phyloP scores from a whole-genome alignment of 2,797 vertebrate species.

The Amphiprion clarkii region DNA sequence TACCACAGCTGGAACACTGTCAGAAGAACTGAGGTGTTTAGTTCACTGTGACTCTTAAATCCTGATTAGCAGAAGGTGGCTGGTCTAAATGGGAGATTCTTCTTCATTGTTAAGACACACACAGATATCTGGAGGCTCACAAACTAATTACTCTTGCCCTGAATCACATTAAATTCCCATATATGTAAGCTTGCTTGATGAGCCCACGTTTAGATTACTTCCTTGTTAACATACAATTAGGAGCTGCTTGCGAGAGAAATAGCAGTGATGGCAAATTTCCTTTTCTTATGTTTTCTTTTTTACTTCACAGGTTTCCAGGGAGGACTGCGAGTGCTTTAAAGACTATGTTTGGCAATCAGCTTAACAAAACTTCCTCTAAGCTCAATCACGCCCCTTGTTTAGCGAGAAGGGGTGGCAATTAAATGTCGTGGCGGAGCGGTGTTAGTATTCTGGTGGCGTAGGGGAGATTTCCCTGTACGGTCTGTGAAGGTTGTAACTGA shows the following conservation, averaged over 20 bases:
- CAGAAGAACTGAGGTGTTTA: background rate
- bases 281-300: constrained; percentile 55
- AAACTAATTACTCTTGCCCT: constrained; percentile 43
- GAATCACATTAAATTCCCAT: constrained; percentile 46
- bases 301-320: constrained; percentile 54
- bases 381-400: constrained; percentile 78
- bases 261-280: constrained; percentile 55
- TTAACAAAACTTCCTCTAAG: constrained; percentile 60
- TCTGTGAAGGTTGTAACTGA: constrained; percentile 51
- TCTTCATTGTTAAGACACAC: constrained; percentile 36
- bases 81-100: constrained; percentile 21
- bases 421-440: constrained; percentile 38
- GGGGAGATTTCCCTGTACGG: constrained; percentile 50
- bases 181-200: constrained; percentile 59
- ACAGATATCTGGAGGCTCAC: constrained; percentile 17
- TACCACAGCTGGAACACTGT: background rate
- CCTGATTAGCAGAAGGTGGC: constrained; percentile 22
- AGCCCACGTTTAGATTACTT: constrained; percentile 65
- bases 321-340: constrained; percentile 54
- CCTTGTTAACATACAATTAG: constrained; percentile 75
- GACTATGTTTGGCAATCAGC: constrained; percentile 61
- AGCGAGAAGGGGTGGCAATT: constrained; percentile 59
- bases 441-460: constrained; percentile 61
- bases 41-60: constrained; percentile 27
- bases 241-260: constrained; percentile 55